Conservation (phyloP, 2,888 invertebrate species). For the Gastrophysa polygoni region DNA sequence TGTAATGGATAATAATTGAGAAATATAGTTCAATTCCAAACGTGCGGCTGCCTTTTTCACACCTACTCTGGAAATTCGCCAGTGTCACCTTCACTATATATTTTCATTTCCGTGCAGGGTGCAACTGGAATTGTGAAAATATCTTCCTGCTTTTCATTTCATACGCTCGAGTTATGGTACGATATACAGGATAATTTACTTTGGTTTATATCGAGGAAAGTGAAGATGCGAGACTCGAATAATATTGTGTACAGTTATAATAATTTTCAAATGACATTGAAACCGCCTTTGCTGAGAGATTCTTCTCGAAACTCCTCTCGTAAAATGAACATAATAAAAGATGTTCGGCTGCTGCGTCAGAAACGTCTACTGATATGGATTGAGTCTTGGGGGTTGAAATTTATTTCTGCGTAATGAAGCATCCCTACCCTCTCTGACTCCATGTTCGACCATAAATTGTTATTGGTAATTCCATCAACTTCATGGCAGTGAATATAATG, state of each 20-base stretch:
- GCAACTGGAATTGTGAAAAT: not conserved
- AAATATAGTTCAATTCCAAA: conserved; percentile 24
- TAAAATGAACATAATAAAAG: no score
- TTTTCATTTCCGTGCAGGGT: not conserved
- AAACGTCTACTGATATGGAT: not conserved
- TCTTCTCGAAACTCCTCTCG: no score
- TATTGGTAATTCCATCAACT: conserved; percentile 10
- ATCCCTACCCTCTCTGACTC: not conserved
- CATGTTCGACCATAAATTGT: not conserved
- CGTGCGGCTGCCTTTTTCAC: conserved; percentile 4
- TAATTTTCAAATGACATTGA: no score
- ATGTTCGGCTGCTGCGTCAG: no score
- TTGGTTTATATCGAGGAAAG: no score
- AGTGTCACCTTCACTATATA: not conserved
- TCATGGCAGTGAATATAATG: conserved; percentile 19
- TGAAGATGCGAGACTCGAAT: no score
- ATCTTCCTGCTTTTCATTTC: no score
- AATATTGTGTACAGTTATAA: no score
- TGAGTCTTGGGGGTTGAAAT: not conserved
- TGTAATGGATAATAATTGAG: conserved; percentile 24
- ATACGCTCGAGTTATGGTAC: no score
- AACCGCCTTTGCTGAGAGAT: no score
- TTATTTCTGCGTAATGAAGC: not conserved
- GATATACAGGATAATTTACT: no score
- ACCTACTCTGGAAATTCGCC: not conserved